Base-by-base conservation (phyloP, 2,888 invertebrate genomes). In the Spodoptera picta region DNA sequence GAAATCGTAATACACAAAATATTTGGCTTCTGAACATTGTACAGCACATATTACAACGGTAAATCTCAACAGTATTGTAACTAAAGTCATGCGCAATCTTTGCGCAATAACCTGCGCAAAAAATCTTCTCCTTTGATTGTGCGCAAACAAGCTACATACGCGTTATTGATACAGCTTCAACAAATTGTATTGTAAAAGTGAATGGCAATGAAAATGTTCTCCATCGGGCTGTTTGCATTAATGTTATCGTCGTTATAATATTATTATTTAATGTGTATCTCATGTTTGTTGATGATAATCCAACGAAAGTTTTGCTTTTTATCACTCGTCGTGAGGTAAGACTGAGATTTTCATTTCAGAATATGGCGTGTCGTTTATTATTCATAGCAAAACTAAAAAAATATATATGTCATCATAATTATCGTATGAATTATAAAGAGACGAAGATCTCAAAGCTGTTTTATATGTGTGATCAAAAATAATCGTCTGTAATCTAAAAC, bases 291-390 rank as follows among this genome's bases (percentile, higher is more conserved):
- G 69, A 82, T 84, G 65, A 85, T 82, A 85, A 84, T 87, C 85
- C 87, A 89, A 87, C 86, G 89, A 88, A 87, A 78, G 81, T 81
- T 82, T 82, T 75, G 65, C 69, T 67, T 84, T 85, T 81, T 80
- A 81, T 81, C 81, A 83, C 79, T 78, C 86, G 81, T 86, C 81
- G 83, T 85, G 79, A 84, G 79, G 83, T 88, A 92, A 92, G 92
- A 92, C 92, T 92, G 92, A 92, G 81, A 77, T 62, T 74, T 84
- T 82, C 76, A 69, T 80, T 86, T 85, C 82, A 80, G 75, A 77
- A 66, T 59, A 81, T 80, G 75, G 49, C 52, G 52, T 69, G 59
- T 77, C 50, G 55, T 72, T 68, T 59, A 71, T 70, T 51, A 73
- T 69, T 67, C 59, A 50, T 71, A 65, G 58, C 64, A 80, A 54